Percentiles rank a stretch among this genome's conserved stretches.
Evolutionary conservation across 2,888 invertebrate genomes (phyloP).

Genomic region (Chloroclystis v-ata): DNA sequence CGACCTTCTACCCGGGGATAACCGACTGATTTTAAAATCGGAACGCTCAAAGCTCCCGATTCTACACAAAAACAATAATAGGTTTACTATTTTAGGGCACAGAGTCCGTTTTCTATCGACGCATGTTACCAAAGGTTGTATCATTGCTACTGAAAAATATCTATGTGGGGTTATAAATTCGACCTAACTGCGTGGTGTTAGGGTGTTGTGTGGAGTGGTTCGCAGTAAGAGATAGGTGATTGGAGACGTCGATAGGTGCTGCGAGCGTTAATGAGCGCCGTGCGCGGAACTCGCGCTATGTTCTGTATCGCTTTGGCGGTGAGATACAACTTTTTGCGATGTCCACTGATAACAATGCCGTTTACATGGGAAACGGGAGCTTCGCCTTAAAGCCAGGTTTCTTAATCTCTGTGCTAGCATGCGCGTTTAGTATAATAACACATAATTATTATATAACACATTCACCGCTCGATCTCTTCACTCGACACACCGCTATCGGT

Average conservation of each 20-base stretch:
- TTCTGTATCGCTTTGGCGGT: constrained; percentile 74
- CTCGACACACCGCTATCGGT: too few relatives aligned
- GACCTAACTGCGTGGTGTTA: neutral
- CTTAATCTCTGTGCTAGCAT: too few relatives aligned
- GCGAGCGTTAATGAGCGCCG: constrained; percentile 74
- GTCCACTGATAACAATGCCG: constrained; percentile 51
- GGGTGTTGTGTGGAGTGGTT: constrained; percentile 18
- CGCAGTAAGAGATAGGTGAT: constrained; percentile 35
- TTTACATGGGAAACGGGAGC: constrained; percentile 41
- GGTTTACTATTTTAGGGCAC: neutral
- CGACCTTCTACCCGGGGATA: constrained; percentile 15
- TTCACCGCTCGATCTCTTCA: too few relatives aligned
- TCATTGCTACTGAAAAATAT: constrained; percentile 15
- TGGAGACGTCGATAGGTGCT: constrained; percentile 33
- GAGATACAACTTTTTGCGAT: constrained; percentile 71
- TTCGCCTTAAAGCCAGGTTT: neutral
- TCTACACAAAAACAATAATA: neutral
- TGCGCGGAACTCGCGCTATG: constrained; percentile 68
- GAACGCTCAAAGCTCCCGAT: constrained; percentile 13
- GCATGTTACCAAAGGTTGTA: constrained; percentile 3
- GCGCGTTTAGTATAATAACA: too few relatives aligned
- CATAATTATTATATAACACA: too few relatives aligned
- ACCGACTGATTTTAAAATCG: constrained; percentile 6
- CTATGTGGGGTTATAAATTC: constrained; percentile 8
- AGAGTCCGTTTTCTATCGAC: constrained; percentile 13